Evolutionary conservation across 2,797 vertebrate genomes (phyloP).

Genomic region (Megalops cyprinoides): DNA sequence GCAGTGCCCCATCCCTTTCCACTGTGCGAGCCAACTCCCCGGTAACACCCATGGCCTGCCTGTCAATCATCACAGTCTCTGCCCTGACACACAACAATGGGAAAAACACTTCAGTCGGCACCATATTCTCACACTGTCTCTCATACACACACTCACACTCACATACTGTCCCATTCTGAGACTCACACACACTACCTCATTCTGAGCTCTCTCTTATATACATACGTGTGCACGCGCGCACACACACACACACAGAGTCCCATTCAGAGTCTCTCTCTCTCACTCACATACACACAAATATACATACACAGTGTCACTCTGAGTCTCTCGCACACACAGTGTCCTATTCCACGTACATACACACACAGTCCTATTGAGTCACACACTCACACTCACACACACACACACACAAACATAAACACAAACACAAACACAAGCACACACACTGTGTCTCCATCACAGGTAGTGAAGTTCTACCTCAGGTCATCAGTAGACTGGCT

Average conservation of each 20-base stretch:
- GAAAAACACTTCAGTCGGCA: neutral
- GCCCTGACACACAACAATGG: constrained; percentile 59
- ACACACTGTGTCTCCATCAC: too few species aligned
- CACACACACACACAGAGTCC: neutral
- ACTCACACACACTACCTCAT: too few species aligned
- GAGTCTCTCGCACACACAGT: too few species aligned
- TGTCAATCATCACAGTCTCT: constrained; percentile 79
- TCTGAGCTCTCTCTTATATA: too few species aligned
- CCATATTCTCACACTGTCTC: neutral
- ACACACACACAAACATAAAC: neutral
- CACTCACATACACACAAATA: constrained; percentile 14
- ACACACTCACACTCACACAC: neutral
- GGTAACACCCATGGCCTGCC: constrained; percentile 70
- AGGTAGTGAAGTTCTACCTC: constrained; percentile 67
- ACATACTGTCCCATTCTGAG: neutral
- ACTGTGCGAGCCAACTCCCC: constrained; percentile 66
- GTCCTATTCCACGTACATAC: neutral
- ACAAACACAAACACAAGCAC: neutral
- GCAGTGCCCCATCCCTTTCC: constrained; percentile 53
- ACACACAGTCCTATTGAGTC: neutral
- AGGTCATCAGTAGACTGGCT: constrained; percentile 70
- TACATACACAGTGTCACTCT: neutral
- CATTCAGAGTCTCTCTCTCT: neutral
- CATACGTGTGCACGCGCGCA: too few species aligned
- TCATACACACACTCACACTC: neutral